These are phyloP conservation scores for Brachyrhaphis roseni DNA, from an alignment of 2,797 vertebrate genomes.

Conservation along the genomic window DNA sequence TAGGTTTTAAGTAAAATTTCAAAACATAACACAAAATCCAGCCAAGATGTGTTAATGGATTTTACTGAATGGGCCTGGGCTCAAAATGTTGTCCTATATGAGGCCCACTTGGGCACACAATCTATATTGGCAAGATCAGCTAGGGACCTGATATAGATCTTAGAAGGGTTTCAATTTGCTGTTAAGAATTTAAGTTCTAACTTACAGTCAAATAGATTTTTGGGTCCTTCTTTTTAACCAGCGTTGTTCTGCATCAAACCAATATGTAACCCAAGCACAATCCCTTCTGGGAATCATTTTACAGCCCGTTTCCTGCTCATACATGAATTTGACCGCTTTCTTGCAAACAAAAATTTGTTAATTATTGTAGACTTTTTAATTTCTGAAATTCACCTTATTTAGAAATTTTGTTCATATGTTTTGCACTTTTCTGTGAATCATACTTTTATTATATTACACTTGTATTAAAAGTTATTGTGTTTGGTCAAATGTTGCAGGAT, in stretches of 20 bases:
- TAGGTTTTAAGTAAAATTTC: not conserved
- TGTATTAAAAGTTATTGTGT: not conserved
- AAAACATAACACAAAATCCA: not conserved
- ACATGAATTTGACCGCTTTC: not conserved
- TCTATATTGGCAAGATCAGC: not conserved
- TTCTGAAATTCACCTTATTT: not conserved
- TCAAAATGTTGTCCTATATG: not conserved
- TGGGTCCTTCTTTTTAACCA: not conserved
- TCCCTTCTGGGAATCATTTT: too few species aligned
- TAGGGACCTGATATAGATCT: not conserved
- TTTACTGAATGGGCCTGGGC: not conserved
- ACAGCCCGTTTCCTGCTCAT: not conserved
- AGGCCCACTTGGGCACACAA: not conserved
- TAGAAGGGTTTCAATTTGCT: not conserved
- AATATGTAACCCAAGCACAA: not conserved
- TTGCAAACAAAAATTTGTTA: not conserved
- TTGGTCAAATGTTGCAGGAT: not conserved
- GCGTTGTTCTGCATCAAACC: not conserved
- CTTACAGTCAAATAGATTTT: not conserved
- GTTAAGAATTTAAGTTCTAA: not conserved
- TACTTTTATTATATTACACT: not conserved
- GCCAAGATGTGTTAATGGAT: not conserved
- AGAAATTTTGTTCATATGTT: not conserved
- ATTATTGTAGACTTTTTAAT: not conserved
- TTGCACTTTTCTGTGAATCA: not conserved